Base-by-base conservation (phyloP, 2,113 vertebrate genomes). In the Struthidea cinerea region DNA sequence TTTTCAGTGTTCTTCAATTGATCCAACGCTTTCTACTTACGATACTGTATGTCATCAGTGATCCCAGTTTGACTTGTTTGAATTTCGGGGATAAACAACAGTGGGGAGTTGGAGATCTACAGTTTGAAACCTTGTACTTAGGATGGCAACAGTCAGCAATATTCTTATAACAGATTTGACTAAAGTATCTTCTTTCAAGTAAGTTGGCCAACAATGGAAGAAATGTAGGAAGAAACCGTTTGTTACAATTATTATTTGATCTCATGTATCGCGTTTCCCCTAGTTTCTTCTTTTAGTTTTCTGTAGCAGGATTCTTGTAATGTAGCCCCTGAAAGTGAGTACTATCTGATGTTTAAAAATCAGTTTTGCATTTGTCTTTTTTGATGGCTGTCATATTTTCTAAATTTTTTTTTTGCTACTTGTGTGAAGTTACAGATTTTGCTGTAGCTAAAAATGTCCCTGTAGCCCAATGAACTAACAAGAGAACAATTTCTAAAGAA, bases 31-130 rank as follows among this genome's bases (percentile, higher is more conserved):
- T 61, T 26, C 11, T 39, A 39, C 39, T 49, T 67, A 23, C 1
- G 0, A 1, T 39, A 26, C 26, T 9, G 2, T 37, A 21, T 10
- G 2, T 33, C 24, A 8, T 49, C 18, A 69, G 21, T 20, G 21
- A 63, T 86, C 44, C 20, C 13, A 35, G 24, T 24, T 84, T 56
- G 19, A 59, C 42, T 21, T 68, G 4, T 30, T 44, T 9, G 26
- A 68, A 14, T 27, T 63, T 81, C 27, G 69, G 44, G 68, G 23
- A 5, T 68, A 49, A 90, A 44, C 6, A 52, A 2, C 9, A 53
- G 42, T 6, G 24, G 5, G 6, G 7, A 74, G 3, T 13, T 57
- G 14, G 41, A 56, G 26, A 23, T 37, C 5, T n/a, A 1, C 39
- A 20, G 11, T 61, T 76, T 65, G 7, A 47, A 75, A 46, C 9